Evolutionary conservation across 2,888 invertebrate species (phyloP).

Genomic region (Glyphotaelius pellucidus): DNA sequence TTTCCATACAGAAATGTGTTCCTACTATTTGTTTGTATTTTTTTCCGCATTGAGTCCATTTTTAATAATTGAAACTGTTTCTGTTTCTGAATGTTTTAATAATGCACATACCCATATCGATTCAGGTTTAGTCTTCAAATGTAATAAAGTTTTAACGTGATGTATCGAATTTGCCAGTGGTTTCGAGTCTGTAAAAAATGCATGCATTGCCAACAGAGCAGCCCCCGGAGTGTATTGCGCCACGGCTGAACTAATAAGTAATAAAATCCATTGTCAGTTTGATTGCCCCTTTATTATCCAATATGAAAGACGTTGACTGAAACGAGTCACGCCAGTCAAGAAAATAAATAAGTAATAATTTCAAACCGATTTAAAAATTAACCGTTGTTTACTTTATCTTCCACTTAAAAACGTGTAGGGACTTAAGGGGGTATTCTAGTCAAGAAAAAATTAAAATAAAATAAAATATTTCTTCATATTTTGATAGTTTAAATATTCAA

Average conservation of each 20-base stretch:
- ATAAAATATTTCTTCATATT: too few species aligned
- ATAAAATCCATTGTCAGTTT: slow-evolving; percentile 9
- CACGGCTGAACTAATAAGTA: not conserved
- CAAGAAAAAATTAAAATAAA: too few species aligned
- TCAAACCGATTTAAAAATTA: not conserved
- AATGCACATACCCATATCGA: not conserved
- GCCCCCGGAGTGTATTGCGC: not conserved
- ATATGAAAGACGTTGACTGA: not conserved
- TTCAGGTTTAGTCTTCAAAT: not conserved
- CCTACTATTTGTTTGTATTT: not conserved
- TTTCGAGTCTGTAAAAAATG: not conserved
- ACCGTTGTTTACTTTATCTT: not conserved
- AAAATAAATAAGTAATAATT: not conserved
- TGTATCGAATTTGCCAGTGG: not conserved
- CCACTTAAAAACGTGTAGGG: not conserved
- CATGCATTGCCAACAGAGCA: not conserved
- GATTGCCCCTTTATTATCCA: not conserved
- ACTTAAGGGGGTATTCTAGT: too few species aligned
- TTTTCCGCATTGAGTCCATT: not conserved
- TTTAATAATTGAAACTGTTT: not conserved
- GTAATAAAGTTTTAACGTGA: not conserved
- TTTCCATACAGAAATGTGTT: not conserved
- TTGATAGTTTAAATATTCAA: too few species aligned
- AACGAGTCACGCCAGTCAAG: not conserved
- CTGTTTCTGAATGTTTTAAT: not conserved